Evolutionary conservation across 2,113 vertebrate genomes (phyloP).

Genomic region (Rhabdornis inornatus): DNA sequence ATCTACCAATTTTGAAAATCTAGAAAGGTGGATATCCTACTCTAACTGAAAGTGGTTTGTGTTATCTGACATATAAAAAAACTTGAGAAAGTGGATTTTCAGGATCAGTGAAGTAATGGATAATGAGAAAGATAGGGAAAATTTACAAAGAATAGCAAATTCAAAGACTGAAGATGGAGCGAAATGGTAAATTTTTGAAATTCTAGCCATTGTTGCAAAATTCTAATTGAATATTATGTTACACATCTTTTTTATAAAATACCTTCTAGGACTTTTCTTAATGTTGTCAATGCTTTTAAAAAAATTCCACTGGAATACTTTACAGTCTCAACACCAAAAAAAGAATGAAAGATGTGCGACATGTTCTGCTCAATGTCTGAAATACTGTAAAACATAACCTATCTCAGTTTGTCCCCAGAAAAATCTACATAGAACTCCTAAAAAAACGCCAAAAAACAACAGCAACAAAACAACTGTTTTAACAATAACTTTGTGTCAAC

Average conservation of each 20-base stretch:
- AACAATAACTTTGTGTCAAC: not conserved
- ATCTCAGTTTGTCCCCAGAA: not conserved
- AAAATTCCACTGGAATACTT: not conserved
- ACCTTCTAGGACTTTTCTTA: not conserved
- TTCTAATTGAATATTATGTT: not conserved
- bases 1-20: not conserved
- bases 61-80: not conserved
- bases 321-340: not conserved
- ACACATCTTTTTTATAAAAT: not conserved
- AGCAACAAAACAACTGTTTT: too few relatives aligned
- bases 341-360: not conserved
- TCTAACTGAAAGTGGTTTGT: not conserved
- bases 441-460: not conserved
- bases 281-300: accelerated
- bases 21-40: not conserved
- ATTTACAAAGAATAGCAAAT: not conserved
- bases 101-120: not conserved
- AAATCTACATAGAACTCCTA: not conserved
- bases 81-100: not conserved
- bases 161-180: not conserved
- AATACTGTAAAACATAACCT: not conserved
- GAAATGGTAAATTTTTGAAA: not conserved
- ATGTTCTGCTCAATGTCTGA: not conserved
- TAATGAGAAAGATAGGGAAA: not conserved
- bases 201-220: not conserved